These are phyloP conservation scores for Elephas maximus DNA, from an alignment of 2,113 vertebrate species.

Conservation along the genomic window DNA sequence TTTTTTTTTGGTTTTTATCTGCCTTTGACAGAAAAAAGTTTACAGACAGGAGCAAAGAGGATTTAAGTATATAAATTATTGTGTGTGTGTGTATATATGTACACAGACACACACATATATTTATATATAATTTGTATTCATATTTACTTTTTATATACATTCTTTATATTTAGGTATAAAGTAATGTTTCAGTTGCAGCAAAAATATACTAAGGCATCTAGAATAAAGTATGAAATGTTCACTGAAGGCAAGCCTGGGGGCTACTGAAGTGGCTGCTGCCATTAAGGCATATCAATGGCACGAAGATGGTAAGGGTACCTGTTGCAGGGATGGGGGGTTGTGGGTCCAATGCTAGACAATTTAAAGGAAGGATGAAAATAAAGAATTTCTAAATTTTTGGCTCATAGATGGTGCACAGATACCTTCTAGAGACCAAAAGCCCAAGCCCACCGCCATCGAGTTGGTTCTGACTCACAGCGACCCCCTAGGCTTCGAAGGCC, in stretches of 20 bases:
- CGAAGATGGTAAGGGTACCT: not conserved
- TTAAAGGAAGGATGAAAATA: not conserved
- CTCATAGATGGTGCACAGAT: not conserved
- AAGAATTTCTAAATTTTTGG: not conserved
- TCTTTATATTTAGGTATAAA: not conserved
- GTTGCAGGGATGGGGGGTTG: not conserved
- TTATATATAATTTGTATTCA: not conserved
- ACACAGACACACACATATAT: too few relatives aligned
- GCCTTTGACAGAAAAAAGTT: not conserved
- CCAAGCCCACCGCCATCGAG: too few relatives aligned
- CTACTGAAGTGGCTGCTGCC: not conserved
- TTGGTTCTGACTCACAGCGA: too few relatives aligned
- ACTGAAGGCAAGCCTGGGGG: not conserved
- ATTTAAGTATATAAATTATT: not conserved
- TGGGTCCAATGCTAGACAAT: not conserved
- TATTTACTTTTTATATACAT: not conserved
- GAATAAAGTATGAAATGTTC: not conserved
- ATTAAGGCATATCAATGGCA: not conserved
- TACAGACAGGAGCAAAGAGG: not conserved
- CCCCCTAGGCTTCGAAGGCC: too few relatives aligned
- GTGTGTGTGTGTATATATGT: too few relatives aligned
- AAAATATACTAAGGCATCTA: not conserved
- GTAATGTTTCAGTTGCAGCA: not conserved
- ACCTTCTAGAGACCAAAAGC: not conserved
- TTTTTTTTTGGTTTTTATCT: too few relatives aligned